phyloP scores from a whole-genome alignment of 2,797 vertebrate species.

The Austrolebias charrua region DNA sequence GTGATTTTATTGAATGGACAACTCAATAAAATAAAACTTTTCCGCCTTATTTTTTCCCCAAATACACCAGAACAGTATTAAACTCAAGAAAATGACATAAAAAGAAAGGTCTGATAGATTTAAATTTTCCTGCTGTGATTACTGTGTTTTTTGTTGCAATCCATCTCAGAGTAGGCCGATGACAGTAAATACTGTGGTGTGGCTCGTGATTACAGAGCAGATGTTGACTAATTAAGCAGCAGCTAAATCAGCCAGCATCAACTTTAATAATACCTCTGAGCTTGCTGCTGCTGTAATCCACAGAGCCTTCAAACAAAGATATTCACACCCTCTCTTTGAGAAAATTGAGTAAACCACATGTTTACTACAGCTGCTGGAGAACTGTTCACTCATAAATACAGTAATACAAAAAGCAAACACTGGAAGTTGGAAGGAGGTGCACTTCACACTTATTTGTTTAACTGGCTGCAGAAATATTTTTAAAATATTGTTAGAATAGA shows the following conservation, averaged over 20 bases:
- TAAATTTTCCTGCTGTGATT: neutral
- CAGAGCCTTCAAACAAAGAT: slow-evolving; percentile 49
- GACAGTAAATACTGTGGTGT: slow-evolving; percentile 67
- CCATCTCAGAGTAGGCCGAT: slow-evolving; percentile 7
- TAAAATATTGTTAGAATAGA: neutral
- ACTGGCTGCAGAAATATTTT: neutral
- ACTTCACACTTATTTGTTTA: neutral
- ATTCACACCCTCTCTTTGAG: slow-evolving; percentile 40
- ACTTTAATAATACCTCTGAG: slow-evolving; percentile 66
- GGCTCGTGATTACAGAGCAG: slow-evolving; percentile 65
- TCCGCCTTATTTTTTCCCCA: too few species aligned
- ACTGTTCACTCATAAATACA: slow-evolving; percentile 15
- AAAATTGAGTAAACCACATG: slow-evolving; percentile 38
- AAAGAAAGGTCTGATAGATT: neutral
- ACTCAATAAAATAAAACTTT: too few species aligned
- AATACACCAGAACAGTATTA: neutral
- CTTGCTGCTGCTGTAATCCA: slow-evolving; percentile 40
- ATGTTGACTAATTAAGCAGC: slow-evolving; percentile 67
- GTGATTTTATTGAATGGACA: too few species aligned
- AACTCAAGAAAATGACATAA: neutral
- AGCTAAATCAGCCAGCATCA: slow-evolving; percentile 53
- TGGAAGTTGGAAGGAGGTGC: neutral
- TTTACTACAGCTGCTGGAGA: slow-evolving; percentile 32
- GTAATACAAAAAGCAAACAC: slow-evolving; percentile 21
- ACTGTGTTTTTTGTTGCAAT: slow-evolving; percentile 14